Evolutionary conservation across 2,113 vertebrate genomes (phyloP).

Genomic region (Psammodynastes pulverulentus): DNA sequence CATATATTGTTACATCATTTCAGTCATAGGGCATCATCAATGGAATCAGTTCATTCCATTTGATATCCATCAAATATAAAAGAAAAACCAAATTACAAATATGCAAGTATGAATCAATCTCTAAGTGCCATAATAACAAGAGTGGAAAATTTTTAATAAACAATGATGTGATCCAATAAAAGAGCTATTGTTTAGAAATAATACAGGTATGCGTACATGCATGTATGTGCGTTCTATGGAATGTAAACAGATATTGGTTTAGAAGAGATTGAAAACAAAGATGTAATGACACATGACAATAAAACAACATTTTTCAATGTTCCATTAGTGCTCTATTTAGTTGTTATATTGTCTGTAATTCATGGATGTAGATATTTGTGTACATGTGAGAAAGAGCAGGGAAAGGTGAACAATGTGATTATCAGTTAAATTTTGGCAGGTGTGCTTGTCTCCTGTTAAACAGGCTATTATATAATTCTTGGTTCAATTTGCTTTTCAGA

Average conservation of each 20-base stretch:
- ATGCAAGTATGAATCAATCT: not conserved
- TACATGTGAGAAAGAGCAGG: not conserved
- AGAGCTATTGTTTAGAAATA: not conserved
- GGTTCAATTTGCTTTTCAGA: not conserved
- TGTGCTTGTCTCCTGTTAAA: not conserved
- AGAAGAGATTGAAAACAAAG: not conserved
- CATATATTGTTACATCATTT: not conserved
- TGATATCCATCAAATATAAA: not conserved
- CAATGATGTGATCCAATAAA: not conserved
- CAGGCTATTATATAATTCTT: not conserved
- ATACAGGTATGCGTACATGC: not conserved
- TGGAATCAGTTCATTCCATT: not conserved
- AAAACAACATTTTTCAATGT: not conserved
- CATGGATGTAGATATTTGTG: not conserved
- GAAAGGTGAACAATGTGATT: not conserved
- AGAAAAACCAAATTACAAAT: not conserved
- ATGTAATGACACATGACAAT: not conserved
- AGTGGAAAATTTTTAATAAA: not conserved
- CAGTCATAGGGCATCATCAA: not conserved
- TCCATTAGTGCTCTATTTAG: not conserved
- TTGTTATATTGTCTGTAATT: not conserved
- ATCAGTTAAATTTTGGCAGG: not conserved
- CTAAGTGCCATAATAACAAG: not conserved
- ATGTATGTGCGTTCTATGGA: not conserved
- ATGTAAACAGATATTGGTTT: not conserved